Conservation (phyloP, 1,140 invertebrate species). For the Grapholita molesta region DNA sequence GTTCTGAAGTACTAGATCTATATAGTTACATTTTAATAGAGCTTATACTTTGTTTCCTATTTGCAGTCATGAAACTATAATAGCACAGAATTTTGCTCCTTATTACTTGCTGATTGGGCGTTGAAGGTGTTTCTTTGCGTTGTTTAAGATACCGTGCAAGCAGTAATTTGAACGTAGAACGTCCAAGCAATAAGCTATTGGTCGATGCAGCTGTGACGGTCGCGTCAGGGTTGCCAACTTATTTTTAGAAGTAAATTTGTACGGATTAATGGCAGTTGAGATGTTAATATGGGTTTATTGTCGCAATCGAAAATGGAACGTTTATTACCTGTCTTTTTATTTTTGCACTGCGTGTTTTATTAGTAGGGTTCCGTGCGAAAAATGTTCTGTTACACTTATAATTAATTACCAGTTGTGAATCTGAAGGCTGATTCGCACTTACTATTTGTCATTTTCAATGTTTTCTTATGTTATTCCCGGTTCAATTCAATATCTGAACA, state of each 20-base stretch:
- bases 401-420: too few relatives aligned
- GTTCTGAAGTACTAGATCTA: slow-evolving; percentile 34
- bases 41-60: slow-evolving; percentile 20
- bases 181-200: slow-evolving; percentile 68
- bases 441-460: too few relatives aligned
- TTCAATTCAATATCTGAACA: too few relatives aligned
- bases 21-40: slow-evolving; percentile 46
- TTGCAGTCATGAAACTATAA: not conserved
- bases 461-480: too few relatives aligned
- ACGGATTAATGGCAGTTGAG: slow-evolving; percentile 47
- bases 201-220: slow-evolving; percentile 59
- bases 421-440: too few relatives aligned
- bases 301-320: slow-evolving; percentile 48
- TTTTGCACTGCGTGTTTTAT: not conserved
- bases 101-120: slow-evolving; percentile 26
- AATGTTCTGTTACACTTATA: too few relatives aligned
- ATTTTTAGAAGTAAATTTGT: slow-evolving; percentile 67
- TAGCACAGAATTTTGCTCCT: slow-evolving; percentile 30
- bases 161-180: slow-evolving; percentile 53
- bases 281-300: slow-evolving; percentile 48
- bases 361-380: not conserved
- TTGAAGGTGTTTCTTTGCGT: slow-evolving; percentile 9
- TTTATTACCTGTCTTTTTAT: not conserved
- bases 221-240: slow-evolving; percentile 63
- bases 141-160: slow-evolving; percentile 36